Base-by-base conservation (phyloP, 30 jellyfish, hydroid and myxozoan genomes). In the Turritopsis dohrnii region DNA sequence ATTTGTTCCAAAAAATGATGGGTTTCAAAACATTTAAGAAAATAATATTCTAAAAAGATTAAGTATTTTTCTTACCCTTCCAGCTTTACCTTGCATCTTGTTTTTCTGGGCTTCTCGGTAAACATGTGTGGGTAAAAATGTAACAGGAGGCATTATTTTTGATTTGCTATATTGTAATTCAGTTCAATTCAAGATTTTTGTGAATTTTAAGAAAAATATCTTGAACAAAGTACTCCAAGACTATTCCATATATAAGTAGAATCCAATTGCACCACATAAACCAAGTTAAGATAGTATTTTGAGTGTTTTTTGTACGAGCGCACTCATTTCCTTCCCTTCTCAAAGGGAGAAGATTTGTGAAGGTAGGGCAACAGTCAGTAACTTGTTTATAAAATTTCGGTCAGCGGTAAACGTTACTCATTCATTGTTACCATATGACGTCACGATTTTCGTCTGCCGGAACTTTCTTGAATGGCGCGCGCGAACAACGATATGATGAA, bases 1-100 rank as follows among this genome's bases (percentile, higher is more conserved):
- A 41, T 3, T 13, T 41, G 5, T 41, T 3, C 9, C 60, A 41
- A 3, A 13, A 41, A 41, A 41, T 41, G 60, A 41, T 41, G 60
- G 5, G n/a, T n/a, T n/a, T n/a, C n/a, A n/a, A n/a, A n/a, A n/a
- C n/a, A n/a, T n/a, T n/a, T n/a, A n/a, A n/a, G n/a, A n/a, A n/a
- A n/a, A n/a, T n/a, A n/a, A n/a, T n/a, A n/a, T n/a, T n/a, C n/a
- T 29, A 75, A 21, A 25, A 29, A 21, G 13, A 18, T 8, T 1
- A n/a, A 3, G 7, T 20, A 53, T 19, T 69, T 18, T 22, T 26
- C 95, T 84, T 81, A 93, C 98, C 95, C 98, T 83, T 83, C 98
- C 98, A 79, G 98, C 93, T 85, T 93, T 93, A 31, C 96, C 96
- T 29, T 93, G 91, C 95, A 93, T 88, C 81, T 85, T 88, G 74